These are phyloP conservation scores for Patella vulgata DNA, from an alignment of 1,140 invertebrate species.

Conservation along the genomic window DNA sequence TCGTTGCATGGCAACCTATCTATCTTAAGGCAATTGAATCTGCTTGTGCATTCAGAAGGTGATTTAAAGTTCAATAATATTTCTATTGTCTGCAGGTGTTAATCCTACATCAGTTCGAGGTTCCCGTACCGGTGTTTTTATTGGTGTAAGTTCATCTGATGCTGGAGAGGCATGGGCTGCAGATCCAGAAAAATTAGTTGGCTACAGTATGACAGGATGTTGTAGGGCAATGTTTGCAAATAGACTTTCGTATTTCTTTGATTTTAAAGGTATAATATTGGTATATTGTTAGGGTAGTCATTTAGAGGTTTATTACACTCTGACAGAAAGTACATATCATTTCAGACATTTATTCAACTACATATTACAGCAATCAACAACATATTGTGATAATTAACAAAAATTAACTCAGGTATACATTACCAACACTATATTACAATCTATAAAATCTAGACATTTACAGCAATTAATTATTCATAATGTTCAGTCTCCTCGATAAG, in stretches of 20 bases:
- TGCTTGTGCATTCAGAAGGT: no score
- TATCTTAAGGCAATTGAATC: no score
- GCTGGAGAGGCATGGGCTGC: constrained; percentile 80
- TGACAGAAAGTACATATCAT: no score
- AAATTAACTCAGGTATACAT: no score
- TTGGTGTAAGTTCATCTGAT: constrained; percentile 88
- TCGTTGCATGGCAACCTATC: no score
- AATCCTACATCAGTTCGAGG: constrained; percentile 85
- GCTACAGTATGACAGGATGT: constrained; percentile 93
- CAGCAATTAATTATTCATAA: no score
- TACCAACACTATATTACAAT: no score
- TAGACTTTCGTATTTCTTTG: constrained; percentile 93
- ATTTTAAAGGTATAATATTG: constrained; percentile 80
- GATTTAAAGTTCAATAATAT: constrained; percentile 4
- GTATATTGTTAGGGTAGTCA: not conserved
- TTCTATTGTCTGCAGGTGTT: constrained; percentile 69
- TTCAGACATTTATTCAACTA: no score
- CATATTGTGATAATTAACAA: no score
- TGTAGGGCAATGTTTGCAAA: constrained; percentile 96
- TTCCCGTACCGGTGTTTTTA: constrained; percentile 88
- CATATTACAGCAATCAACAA: no score
- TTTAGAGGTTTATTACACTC: not conserved
- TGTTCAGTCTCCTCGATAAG: no score
- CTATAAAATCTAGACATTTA: no score
- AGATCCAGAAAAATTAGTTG: constrained; percentile 75